Conservation (phyloP, 1,140 invertebrate genomes). For the Drosophila jambulina region DNA sequence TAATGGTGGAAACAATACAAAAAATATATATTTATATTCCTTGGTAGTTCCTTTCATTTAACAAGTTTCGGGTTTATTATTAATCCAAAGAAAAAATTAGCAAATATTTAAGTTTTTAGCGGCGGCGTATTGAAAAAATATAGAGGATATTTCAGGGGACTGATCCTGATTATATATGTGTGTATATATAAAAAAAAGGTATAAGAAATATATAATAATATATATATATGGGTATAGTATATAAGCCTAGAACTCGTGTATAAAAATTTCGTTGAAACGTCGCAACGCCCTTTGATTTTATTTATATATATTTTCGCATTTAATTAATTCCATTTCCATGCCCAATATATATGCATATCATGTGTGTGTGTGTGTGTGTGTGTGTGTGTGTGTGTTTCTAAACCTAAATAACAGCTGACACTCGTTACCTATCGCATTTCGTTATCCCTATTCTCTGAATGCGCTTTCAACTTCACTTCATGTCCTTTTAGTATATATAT, state of each 20-base stretch:
- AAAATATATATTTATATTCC: conserved; percentile 22
- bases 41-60: conserved; percentile 23
- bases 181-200: conserved; percentile 13
- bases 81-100: conserved; percentile 13
- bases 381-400: conserved; percentile 16
- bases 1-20: conserved; percentile 40
- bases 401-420: conserved; percentile 61
- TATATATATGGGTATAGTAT: conserved; percentile 23
- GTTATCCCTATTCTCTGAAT: conserved; percentile 33
- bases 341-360: conserved; percentile 15
- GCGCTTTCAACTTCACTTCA: conserved; percentile 29
- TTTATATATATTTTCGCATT: conserved; percentile 17
- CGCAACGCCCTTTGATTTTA: conserved; percentile 22
- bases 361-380: conserved; percentile 8
- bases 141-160: conserved; percentile 29
- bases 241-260: conserved; percentile 37
- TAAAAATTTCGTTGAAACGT: conserved; percentile 61
- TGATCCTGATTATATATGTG: background rate
- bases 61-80: conserved; percentile 14
- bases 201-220: conserved; percentile 30
- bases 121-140: conserved; percentile 42
- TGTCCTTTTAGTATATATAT: conserved; percentile 27
- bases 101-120: conserved; percentile 14
- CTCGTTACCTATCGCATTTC: conserved; percentile 23
- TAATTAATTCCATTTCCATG: conserved; percentile 3